Conservation (phyloP, 2,113 vertebrate genomes). For the Taurulus bubalis region DNA sequence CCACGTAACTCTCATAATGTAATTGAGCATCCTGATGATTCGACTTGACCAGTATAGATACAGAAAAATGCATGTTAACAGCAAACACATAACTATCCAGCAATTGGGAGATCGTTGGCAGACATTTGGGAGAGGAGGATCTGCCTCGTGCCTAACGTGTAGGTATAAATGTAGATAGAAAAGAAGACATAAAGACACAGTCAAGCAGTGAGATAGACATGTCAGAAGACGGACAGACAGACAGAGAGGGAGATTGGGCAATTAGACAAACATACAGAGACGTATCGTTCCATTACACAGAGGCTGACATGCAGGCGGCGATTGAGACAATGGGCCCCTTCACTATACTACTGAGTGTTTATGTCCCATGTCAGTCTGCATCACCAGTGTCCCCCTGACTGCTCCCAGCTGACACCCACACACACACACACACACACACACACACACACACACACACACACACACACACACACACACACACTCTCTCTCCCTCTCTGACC, state of each 20-base stretch:
- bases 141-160: constrained; percentile 13
- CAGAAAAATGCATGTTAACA: constrained; percentile 6
- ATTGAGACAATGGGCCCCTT: constrained; percentile 78
- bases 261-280: constrained; percentile 77
- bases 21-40: not conserved
- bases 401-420: constrained; percentile 69
- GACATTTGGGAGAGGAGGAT: constrained; percentile 17
- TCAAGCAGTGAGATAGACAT: constrained; percentile 50
- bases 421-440: constrained; percentile 18
- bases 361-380: constrained; percentile 79
- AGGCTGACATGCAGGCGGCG: constrained; percentile 57
- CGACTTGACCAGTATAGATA: constrained; percentile 1
- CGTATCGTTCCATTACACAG: constrained; percentile 70
- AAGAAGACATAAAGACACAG: constrained; percentile 30
- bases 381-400: constrained; percentile 79
- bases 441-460: constrained; percentile 27
- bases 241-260: constrained; percentile 68
- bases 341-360: constrained; percentile 74
- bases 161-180: constrained; percentile 10
- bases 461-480: constrained; percentile 5
- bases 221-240: constrained; percentile 63
- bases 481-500: constrained; percentile 31
- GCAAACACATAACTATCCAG: constrained; percentile 1
- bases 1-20: not conserved
- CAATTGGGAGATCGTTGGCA: constrained; percentile 13